Evolutionary conservation across 2,888 invertebrate genomes (phyloP), one percentile per base, ranked within the genome.

Genomic region (Venustoraphidia nigricollis): DNA sequence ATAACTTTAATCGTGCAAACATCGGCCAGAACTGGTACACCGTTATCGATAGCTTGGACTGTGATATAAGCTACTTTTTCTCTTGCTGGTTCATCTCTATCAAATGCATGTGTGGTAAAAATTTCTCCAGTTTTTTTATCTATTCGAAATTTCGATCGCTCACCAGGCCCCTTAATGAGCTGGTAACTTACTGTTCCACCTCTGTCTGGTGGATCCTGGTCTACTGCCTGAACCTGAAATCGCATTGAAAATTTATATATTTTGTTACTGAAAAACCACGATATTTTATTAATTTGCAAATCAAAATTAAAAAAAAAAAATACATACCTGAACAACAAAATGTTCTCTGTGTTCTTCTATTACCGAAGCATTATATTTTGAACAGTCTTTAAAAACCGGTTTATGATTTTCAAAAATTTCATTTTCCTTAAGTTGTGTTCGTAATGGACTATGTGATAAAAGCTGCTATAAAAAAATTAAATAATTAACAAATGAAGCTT

Each of bases 1-100:
- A 82, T 79, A 48, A 94, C 87, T 71, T 85, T 88, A 64, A 96
- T 88, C 6, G 92, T 92, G 67, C 96, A 96, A 48, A 91, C 87
- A 59, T 93, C 93, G 57, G 91, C 91, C 46, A 96, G 70, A 44
- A 84, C 82, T 1, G 93, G 92, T 55, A 81, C 78, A 1, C 95
- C 96, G 64, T 93, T 88, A 68, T 96, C 96, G 50, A 86, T 88
- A 0, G 92, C 96, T 63, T 89, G 80, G 8, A 95, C 88, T 36
- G 91, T 92, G 45, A 91, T 75, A 60, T 89, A 90, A 51, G 75
- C 79, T 69, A 82, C 89, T 67, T 81, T 91, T 67, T 81, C 86
- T 60, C 84, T 74, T 41, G 79, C 76, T 8, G 93, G 93, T 61
- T 91, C 90, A 62, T 95, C 95, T 55, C 93, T 79, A 69, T 94